Conservation (phyloP, 2,888 invertebrate species). For the Nemoura dubitans region DNA sequence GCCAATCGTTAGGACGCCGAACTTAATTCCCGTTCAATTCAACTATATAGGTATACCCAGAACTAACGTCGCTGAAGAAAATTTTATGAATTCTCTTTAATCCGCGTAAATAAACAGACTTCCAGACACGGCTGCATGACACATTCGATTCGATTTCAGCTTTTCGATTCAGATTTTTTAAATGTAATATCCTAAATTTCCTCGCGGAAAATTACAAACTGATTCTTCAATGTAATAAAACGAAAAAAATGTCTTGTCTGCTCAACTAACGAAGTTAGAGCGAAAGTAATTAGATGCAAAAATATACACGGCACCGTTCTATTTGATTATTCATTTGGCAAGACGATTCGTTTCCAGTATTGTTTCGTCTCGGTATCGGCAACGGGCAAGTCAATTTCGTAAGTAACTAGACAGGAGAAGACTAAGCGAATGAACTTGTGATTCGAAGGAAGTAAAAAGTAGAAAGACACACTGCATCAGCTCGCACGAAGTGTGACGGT, state of each 20-base stretch:
- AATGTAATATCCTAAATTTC: no score
- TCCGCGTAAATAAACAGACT: not conserved
- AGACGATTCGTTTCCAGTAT: not conserved
- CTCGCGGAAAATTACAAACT: not conserved
- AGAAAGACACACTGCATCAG: conserved; percentile 12
- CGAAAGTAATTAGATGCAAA: not conserved
- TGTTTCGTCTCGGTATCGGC: not conserved
- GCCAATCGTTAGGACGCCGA: no score
- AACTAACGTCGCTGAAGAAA: no score
- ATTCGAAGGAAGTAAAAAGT: not conserved
- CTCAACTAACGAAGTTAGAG: not conserved
- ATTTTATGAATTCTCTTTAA: not conserved
- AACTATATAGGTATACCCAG: no score
- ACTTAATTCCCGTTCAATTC: no score
- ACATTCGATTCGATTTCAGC: not conserved
- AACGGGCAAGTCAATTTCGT: not conserved
- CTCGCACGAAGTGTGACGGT: not conserved
- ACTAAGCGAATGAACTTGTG: not conserved
- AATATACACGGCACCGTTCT: not conserved
- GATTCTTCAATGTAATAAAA: not conserved
- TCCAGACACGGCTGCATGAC: not conserved
- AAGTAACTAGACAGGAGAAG: not conserved
- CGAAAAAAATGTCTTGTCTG: not conserved
- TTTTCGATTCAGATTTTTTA: no score
- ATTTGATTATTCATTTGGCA: conserved; percentile 5